These are phyloP conservation scores for Drosophila sechellia DNA, from an alignment of 1,140 invertebrate genomes.

Conservation along the genomic window DNA sequence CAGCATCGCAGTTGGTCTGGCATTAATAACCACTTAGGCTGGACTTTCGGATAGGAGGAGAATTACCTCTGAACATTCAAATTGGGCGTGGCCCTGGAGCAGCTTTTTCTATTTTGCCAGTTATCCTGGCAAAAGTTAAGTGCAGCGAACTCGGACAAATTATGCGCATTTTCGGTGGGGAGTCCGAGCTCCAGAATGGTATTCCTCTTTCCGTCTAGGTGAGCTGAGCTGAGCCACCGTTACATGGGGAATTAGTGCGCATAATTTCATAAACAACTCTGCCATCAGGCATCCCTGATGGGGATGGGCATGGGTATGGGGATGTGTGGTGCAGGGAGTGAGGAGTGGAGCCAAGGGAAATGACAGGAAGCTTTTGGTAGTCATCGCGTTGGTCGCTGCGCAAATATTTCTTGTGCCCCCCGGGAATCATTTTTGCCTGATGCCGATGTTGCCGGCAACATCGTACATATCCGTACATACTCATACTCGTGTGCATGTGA, in stretches of 20 bases:
- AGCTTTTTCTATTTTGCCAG: background rate
- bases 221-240: slow-evolving; percentile 42
- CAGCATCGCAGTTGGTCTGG: background rate
- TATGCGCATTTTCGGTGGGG: slow-evolving; percentile 50
- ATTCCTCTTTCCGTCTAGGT: slow-evolving; percentile 46
- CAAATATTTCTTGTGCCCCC: slow-evolving; percentile 71
- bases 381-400: slow-evolving; percentile 67
- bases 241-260: slow-evolving; percentile 80
- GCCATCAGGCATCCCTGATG: background rate
- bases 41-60: background rate
- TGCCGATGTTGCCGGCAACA: slow-evolving; percentile 41
- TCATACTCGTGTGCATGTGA: slow-evolving; percentile 42
- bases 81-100: slow-evolving; percentile 22
- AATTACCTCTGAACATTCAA: slow-evolving; percentile 20
- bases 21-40: slow-evolving; percentile 3
- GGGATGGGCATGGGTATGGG: background rate
- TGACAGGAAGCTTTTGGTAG: slow-evolving; percentile 56
- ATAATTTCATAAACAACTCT: slow-evolving; percentile 74
- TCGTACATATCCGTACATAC: slow-evolving; percentile 35
- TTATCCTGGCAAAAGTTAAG: slow-evolving; percentile 45
- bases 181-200: slow-evolving; percentile 19
- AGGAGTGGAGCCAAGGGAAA: slow-evolving; percentile 10
- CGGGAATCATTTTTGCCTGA: slow-evolving; percentile 60
- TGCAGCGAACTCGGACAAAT: slow-evolving; percentile 40
- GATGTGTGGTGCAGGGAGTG: background rate